These are phyloP conservation scores for Ceratotherium simum DNA, from an alignment of 2,113 vertebrate genomes.

Conservation along the genomic window DNA sequence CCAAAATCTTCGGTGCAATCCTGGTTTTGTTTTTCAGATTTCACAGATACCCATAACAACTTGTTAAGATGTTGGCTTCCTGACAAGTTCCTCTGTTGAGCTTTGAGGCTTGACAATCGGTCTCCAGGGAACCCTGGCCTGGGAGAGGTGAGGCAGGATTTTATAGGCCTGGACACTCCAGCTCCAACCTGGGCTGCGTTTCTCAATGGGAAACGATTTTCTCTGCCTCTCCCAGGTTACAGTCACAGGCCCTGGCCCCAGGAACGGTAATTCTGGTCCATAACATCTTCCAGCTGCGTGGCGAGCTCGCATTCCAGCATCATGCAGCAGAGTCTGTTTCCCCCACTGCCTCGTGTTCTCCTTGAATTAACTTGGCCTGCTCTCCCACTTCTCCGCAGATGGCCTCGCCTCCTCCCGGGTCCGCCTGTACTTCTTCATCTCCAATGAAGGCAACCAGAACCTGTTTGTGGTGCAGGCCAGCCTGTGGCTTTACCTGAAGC, in stretches of 20 bases:
- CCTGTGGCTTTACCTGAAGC: slow-evolving; percentile 98
- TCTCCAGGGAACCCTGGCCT: slow-evolving; percentile 73
- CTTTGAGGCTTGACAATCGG: slow-evolving; percentile 70
- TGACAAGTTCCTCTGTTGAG: slow-evolving; percentile 76
- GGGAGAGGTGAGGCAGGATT: slow-evolving; percentile 79
- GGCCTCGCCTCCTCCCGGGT: slow-evolving; percentile 92
- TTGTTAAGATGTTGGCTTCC: slow-evolving; percentile 81
- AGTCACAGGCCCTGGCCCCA: slow-evolving; percentile 63
- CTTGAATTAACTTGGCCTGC: slow-evolving; percentile 82
- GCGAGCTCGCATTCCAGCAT: slow-evolving; percentile 41
- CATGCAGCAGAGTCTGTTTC: slow-evolving; percentile 52
- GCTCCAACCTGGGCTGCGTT: slow-evolving; percentile 59
- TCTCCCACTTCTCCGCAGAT: slow-evolving; percentile 90
- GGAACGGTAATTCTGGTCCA: slow-evolving; percentile 75
- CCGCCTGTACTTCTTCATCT: slow-evolving; percentile 95
- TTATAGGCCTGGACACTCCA: slow-evolving; percentile 69
- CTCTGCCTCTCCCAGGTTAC: slow-evolving; percentile 75
- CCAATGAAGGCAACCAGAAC: slow-evolving; percentile 98
- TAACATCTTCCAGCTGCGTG: slow-evolving; percentile 55
- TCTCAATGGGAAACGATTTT: slow-evolving; percentile 79
- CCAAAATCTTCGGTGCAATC: slow-evolving; percentile 43
- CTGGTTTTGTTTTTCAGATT: slow-evolving; percentile 76
- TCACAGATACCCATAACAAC: slow-evolving; percentile 77
- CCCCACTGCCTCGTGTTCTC: slow-evolving; percentile 74
- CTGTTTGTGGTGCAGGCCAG: slow-evolving; percentile 97